Evolutionary conservation across 2,113 vertebrate genomes (phyloP).

Genomic region (Neogale vison): DNA sequence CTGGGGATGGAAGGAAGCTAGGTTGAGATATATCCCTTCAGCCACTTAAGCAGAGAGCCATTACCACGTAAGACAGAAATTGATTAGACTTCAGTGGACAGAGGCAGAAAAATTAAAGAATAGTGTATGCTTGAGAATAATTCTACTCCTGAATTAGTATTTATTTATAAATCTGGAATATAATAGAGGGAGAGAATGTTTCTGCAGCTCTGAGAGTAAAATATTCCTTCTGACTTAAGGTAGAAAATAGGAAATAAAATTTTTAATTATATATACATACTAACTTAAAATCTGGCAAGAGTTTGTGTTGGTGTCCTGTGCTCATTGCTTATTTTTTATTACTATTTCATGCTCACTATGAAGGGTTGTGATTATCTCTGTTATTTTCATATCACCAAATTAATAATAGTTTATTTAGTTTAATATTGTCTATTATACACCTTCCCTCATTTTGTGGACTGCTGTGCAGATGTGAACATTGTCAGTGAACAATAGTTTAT

Average conservation of each 20-base stretch:
- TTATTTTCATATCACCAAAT: conserved; percentile 43
- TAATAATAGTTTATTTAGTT: conserved; percentile 29
- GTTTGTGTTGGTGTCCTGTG: not conserved
- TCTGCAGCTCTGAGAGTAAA: not conserved
- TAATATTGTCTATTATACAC: not conserved
- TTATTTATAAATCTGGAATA: conserved; percentile 30
- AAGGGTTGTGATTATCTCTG: not conserved
- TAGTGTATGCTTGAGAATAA: not conserved
- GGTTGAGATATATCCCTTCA: not conserved
- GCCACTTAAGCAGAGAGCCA: not conserved
- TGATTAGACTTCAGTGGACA: not conserved
- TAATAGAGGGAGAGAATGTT: not conserved
- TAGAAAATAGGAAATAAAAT: conserved; percentile 39
- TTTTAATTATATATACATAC: not conserved
- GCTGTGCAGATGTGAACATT: not conserved
- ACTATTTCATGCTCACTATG: not conserved
- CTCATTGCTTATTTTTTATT: not conserved
- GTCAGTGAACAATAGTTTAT: conserved; percentile 38
- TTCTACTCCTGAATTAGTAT: not conserved
- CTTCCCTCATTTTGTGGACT: not conserved
- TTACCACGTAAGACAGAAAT: not conserved
- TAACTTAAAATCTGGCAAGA: not conserved
- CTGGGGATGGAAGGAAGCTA: not conserved
- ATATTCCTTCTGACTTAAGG: conserved; percentile 32
- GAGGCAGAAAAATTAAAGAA: not conserved